These are phyloP conservation scores for Lepidothrix coronata DNA, from an alignment of 2,113 vertebrate genomes.

Conservation along the genomic window DNA sequence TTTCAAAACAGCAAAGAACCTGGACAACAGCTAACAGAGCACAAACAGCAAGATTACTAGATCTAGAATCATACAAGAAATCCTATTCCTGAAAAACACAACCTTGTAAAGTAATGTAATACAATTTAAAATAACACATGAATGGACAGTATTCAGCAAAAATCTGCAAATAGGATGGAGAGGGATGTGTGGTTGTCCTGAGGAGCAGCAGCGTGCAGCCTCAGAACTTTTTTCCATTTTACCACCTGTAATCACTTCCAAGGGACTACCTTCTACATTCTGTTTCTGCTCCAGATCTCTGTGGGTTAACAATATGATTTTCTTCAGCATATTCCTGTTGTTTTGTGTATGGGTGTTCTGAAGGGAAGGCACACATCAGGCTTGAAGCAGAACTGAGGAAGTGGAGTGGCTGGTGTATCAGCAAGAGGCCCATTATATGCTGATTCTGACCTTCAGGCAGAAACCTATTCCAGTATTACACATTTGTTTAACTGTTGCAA, in stretches of 20 bases:
- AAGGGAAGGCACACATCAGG: neutral
- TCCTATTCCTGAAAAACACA: neutral
- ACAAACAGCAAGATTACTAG: neutral
- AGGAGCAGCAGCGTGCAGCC: neutral
- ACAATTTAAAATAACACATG: neutral
- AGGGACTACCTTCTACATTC: neutral
- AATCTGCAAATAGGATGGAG: neutral
- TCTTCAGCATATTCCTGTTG: neutral
- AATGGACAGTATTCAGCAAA: neutral
- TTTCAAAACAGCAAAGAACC: neutral
- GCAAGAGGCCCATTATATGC: neutral
- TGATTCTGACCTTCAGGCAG: conserved; percentile 1
- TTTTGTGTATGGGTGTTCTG: neutral
- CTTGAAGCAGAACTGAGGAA: neutral
- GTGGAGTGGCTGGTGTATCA: neutral
- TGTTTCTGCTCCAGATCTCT: neutral
- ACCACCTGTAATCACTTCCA: neutral
- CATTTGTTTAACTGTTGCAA: neutral
- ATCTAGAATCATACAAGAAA: neutral
- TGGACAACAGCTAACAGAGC: neutral
- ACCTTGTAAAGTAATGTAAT: neutral
- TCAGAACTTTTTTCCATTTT: neutral
- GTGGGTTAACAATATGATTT: neutral
- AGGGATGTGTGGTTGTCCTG: neutral
- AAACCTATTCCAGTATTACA: neutral